These are phyloP conservation scores for Schizotus pectinicornis DNA, from an alignment of 2,888 invertebrate genomes.

Conservation along the genomic window DNA sequence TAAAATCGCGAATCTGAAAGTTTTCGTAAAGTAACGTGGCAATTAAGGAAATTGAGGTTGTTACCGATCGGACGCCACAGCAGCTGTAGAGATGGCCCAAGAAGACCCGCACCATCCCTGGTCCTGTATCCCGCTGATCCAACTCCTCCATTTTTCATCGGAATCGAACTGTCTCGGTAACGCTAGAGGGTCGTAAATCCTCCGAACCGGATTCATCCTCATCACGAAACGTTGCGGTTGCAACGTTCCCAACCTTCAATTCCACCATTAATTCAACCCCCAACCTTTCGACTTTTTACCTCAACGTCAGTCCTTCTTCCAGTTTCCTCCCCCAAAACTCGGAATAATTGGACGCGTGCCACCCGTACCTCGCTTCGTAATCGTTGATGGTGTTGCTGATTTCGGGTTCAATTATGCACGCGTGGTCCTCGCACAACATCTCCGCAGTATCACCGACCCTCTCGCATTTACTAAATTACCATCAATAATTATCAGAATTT, in stretches of 20 bases:
- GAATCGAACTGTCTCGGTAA: constrained; percentile 81
- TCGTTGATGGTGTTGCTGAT: constrained; percentile 73
- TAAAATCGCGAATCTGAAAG: constrained; percentile 76
- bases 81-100: constrained; percentile 90
- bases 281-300: constrained; percentile 35
- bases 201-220: constrained; percentile 66
- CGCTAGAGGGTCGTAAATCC: constrained; percentile 64
- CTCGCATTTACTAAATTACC: constrained; percentile 23
- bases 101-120: constrained; percentile 86
- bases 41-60: neutral
- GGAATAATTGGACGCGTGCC: constrained; percentile 82
- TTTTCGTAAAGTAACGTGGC: constrained; percentile 3
- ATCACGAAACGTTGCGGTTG: constrained; percentile 61
- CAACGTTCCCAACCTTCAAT: constrained; percentile 60
- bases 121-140: constrained; percentile 73
- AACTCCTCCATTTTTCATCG: constrained; percentile 73
- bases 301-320: constrained; percentile 71
- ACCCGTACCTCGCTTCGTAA: constrained; percentile 62
- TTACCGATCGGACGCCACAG: constrained; percentile 79
- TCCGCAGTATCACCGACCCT: constrained; percentile 48
- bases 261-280: neutral
- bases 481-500: constrained; percentile 5
- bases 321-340: constrained; percentile 85
- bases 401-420: constrained; percentile 77
- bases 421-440: constrained; percentile 72